Base-by-base conservation (phyloP, 2,888 invertebrate species). In the Lomographa bimaculata region DNA sequence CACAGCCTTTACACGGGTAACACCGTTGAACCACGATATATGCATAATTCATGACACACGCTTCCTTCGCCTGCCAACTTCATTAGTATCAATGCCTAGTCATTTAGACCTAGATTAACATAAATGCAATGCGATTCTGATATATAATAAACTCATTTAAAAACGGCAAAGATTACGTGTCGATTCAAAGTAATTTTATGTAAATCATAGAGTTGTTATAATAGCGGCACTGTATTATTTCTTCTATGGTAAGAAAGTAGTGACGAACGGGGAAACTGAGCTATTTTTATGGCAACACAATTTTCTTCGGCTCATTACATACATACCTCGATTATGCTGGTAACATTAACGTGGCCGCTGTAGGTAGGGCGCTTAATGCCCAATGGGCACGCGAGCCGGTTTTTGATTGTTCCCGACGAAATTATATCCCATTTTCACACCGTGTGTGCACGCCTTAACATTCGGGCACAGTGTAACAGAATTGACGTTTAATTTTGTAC, bases 211-310 rank as follows among this genome's bases (percentile, higher is more conserved):
- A 40, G 39, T 24, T 35, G 46, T 2, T 35, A 25, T 37, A 45
- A 40, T 37, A 37, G 49, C 4, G 14, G 14, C 14, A 14, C 2
- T 2, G 14, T 3, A 14, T 14, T n/a, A n/a, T n/a, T n/a, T n/a
- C n/a, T n/a, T n/a, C n/a, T n/a, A n/a, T 58, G 48, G 53, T 49
- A 54, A 60, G 61, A 75, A 79, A 76, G 75, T 70, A 72, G 65
- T 71, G 69, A 71, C 70, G 68, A 67, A 70, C 54, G 54, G 56
- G 63, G 66, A 77, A 85, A 82, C 77, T 77, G 83, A 79, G 85
- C 86, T 87, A 87, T 85, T 87, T 89, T 89, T 87, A 89, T 86
- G 77, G 89, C 85, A 83, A 84, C 87, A 86, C 86, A 85, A 87
- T 89, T 89, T 86, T 84, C 84, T 79, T 72, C 75, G 82, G 84